phyloP scores from a whole-genome alignment of 2,888 invertebrate genomes.

The Hydroisotoma schaefferi region DNA sequence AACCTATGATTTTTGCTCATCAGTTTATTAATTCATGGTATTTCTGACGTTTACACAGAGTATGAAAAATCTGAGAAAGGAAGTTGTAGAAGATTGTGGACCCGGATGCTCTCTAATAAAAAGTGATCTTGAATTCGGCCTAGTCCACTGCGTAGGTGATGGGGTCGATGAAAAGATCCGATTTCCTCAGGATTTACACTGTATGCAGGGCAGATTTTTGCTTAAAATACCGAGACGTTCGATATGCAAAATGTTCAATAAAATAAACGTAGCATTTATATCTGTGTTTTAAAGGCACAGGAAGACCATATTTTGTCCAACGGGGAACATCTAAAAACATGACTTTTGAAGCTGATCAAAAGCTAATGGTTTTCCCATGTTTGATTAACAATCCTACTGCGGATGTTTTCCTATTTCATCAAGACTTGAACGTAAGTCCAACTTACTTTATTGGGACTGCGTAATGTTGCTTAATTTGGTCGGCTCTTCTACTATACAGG shows the following conservation, averaged over 20 bases:
- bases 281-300: conserved; percentile 21
- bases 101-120: conserved; percentile 23
- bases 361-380: conserved; percentile 25
- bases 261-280: neutral
- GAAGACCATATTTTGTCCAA: conserved; percentile 34
- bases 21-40: too few relatives aligned
- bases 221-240: neutral
- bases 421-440: conserved; percentile 19
- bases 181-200: conserved; percentile 32
- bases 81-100: conserved; percentile 35
- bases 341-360: conserved; percentile 19
- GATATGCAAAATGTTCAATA: neutral
- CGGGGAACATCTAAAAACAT: conserved; percentile 31
- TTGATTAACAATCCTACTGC: conserved; percentile 35
- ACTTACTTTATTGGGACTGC: too few relatives aligned
- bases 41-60: too few relatives aligned
- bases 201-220: conserved; percentile 13
- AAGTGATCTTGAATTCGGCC: conserved; percentile 20
- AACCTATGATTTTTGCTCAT: too few relatives aligned
- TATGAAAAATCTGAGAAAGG: neutral
- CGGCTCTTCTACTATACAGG: conserved; percentile 12
- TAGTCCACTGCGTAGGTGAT: conserved; percentile 31
- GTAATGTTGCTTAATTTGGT: too few relatives aligned
- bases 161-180: conserved; percentile 29
- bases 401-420: conserved; percentile 31